Percentiles rank a stretch among this genome's conserved stretches.
Conservation (phyloP, 2,113 vertebrate genomes). For the Chroicocephalus ridibundus region DNA sequence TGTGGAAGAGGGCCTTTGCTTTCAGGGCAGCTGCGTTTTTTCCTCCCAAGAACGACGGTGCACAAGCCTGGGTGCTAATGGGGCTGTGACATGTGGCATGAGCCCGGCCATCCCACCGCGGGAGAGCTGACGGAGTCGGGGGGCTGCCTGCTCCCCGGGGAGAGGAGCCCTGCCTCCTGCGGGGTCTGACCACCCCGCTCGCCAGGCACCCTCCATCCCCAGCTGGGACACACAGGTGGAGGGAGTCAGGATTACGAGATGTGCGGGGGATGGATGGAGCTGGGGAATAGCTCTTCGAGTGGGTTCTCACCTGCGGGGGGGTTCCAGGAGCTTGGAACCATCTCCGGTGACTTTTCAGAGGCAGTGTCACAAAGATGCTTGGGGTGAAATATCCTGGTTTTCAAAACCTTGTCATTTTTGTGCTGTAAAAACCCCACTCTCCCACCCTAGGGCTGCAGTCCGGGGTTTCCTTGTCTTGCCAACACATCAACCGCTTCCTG, state of each 20-base stretch:
- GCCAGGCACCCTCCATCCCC: not conserved
- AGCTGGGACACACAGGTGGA: not conserved
- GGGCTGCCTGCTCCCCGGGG: not conserved
- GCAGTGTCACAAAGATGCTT: fast-evolving
- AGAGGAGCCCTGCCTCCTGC: not conserved
- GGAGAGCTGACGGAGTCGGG: fast-evolving
- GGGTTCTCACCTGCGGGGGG: fast-evolving
- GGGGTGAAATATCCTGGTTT: not conserved
- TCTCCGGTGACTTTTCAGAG: not conserved
- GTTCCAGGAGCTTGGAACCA: not conserved
- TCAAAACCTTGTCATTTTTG: not conserved
- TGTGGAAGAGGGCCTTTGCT: not conserved
- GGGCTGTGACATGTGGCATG: not conserved
- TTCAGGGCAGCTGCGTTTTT: not conserved
- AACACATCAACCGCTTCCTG: not conserved
- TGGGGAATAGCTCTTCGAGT: fast-evolving
- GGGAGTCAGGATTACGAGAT: not conserved
- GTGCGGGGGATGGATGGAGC: not conserved
- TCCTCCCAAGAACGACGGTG: not conserved
- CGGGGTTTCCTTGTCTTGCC: not conserved
- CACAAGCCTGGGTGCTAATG: not conserved
- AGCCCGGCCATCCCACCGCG: fast-evolving
- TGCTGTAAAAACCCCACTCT: not conserved
- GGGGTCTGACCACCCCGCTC: not conserved
- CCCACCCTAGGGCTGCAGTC: not conserved